A percentile compares a stretch with the other conserved stretches of the same genome.
Evolutionary conservation across 2,797 vertebrate genomes (phyloP).

Genomic region (Onychomys leucogaster): DNA sequence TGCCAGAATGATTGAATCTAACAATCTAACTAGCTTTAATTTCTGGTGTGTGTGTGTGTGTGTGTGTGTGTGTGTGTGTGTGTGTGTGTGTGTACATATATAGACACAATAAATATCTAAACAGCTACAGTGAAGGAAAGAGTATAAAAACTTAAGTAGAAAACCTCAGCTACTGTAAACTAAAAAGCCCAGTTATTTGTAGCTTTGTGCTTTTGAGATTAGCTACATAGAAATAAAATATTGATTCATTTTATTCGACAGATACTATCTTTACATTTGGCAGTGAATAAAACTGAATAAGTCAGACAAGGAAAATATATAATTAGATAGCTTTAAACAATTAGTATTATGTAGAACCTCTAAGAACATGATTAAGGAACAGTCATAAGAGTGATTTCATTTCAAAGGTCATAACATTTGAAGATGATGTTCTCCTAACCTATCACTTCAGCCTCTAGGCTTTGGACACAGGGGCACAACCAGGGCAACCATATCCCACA

Average conservation of each 20-base stretch:
- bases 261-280: not conserved
- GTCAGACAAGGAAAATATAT: not conserved
- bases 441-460: too few species aligned
- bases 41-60: not conserved
- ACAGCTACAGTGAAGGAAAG: not conserved
- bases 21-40: slow-evolving; percentile 49
- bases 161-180: slow-evolving; percentile 11
- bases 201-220: not conserved
- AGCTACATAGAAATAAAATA: slow-evolving; percentile 36
- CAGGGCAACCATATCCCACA: too few species aligned
- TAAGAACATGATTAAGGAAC: not conserved
- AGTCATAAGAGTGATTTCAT: not conserved
- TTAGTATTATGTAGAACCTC: not conserved
- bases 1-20: slow-evolving; percentile 61
- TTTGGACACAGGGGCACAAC: too few species aligned
- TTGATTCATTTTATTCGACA: not conserved
- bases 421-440: not conserved
- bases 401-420: slow-evolving; percentile 32
- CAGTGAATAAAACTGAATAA: not conserved
- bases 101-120: not conserved
- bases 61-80: not conserved
- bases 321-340: slow-evolving; percentile 17
- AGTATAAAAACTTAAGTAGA: slow-evolving; percentile 37
- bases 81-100: not conserved
- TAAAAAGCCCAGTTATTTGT: slow-evolving; percentile 1